Conservation (phyloP, 2,888 invertebrate species). For the Apodemia mormo region DNA sequence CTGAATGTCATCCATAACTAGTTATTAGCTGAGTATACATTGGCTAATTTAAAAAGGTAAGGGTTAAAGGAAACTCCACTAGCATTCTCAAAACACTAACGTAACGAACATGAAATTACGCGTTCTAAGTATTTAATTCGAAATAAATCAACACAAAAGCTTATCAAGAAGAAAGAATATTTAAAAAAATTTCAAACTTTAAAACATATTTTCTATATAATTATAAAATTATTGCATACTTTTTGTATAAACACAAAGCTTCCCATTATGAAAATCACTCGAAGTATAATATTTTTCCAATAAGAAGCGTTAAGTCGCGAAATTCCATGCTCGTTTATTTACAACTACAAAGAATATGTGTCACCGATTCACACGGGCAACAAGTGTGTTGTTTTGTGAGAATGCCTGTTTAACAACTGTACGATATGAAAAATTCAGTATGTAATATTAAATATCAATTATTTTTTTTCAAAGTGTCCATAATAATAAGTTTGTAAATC, state of each 20-base stretch:
- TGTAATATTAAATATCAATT: too few species aligned
- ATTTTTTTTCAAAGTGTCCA: too few species aligned
- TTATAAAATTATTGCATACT: neutral
- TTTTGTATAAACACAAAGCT: neutral
- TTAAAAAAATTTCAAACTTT: neutral
- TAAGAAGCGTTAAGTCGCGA: conserved; percentile 40
- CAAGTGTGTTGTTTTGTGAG: conserved; percentile 51
- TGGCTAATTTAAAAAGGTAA: conserved; percentile 41
- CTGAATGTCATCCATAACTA: conserved; percentile 12
- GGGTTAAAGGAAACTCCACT: conserved; percentile 65
- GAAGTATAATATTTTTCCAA: neutral
- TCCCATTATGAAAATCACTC: neutral
- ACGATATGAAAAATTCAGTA: neutral
- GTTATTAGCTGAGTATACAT: conserved; percentile 33
- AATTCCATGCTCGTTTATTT: conserved; percentile 71
- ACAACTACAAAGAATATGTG: conserved; percentile 62
- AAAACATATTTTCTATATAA: neutral
- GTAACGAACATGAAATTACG: conserved; percentile 79
- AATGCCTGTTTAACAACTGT: conserved; percentile 53
- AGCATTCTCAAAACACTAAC: conserved; percentile 80
- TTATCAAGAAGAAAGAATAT: neutral
- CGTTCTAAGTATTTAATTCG: conserved; percentile 30
- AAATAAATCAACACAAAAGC: too few species aligned
- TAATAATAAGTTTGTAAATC: too few species aligned
- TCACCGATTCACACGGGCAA: conserved; percentile 78